Percentiles rank a stretch among this genome's conserved stretches.
phyloP scores from a whole-genome alignment of 2,888 invertebrate species.

The Stenoptilia bipunctidactyla region DNA sequence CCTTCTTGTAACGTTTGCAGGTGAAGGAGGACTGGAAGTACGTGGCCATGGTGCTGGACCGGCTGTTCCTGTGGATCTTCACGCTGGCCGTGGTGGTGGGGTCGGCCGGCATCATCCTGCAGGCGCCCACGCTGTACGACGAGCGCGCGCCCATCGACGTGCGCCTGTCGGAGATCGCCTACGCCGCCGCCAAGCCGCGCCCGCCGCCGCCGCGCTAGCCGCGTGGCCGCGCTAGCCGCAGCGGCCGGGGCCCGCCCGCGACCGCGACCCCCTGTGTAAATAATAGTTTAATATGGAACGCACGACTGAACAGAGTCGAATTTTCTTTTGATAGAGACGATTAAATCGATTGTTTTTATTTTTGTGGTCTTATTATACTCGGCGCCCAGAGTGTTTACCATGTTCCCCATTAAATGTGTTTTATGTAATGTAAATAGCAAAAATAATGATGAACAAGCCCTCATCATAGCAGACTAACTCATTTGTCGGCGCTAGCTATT shows the following conservation, averaged over 20 bases:
- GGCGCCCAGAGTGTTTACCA: too few relatives aligned
- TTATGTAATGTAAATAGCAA: too few relatives aligned
- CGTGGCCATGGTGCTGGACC: constrained; percentile 97
- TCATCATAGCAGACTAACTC: too few relatives aligned
- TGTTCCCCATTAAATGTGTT: too few relatives aligned
- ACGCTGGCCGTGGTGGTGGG: constrained; percentile 95
- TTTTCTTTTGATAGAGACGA: constrained; percentile 68
- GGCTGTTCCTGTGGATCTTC: constrained; percentile 97
- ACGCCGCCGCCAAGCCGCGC: constrained; percentile 87
- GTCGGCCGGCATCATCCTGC: constrained; percentile 93
- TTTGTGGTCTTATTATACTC: constrained; percentile 11
- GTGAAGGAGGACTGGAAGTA: constrained; percentile 99
- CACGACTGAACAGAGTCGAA: constrained; percentile 54
- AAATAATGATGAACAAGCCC: too few relatives aligned
- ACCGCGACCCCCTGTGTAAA: constrained; percentile 22
- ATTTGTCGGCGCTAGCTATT: too few relatives aligned
- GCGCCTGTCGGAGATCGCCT: constrained; percentile 89
- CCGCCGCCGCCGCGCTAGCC: constrained; percentile 47
- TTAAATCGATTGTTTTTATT: constrained; percentile 56
- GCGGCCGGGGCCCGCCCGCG: constrained; percentile 83
- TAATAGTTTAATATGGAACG: constrained; percentile 54
- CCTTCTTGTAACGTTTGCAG: too few relatives aligned
- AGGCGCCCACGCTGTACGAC: constrained; percentile 95
- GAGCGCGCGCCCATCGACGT: constrained; percentile 90
- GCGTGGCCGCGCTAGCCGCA: constrained; percentile 90